These are phyloP conservation scores for Nannoperca obscura DNA, from an alignment of 2,797 vertebrate genomes.

Conservation along the genomic window DNA sequence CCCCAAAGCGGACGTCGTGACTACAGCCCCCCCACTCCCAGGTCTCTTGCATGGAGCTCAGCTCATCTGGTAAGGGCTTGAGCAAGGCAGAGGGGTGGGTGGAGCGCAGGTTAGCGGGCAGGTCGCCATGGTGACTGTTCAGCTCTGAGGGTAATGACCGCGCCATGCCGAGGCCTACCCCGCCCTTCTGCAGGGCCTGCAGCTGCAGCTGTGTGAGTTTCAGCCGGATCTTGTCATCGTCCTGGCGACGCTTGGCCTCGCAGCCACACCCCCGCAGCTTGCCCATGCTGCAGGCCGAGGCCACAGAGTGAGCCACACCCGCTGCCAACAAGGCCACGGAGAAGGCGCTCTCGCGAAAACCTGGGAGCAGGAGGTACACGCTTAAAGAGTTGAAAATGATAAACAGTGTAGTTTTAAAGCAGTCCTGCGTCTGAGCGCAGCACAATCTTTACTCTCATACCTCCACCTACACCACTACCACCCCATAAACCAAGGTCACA, in stretches of 20 bases:
- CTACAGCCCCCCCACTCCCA: slow-evolving; percentile 97
- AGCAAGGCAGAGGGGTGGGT: slow-evolving; percentile 77
- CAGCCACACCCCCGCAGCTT: slow-evolving; percentile 93
- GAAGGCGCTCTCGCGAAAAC: slow-evolving; percentile 94
- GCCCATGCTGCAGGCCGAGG: slow-evolving; percentile 94
- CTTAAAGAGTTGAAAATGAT: slow-evolving; percentile 3
- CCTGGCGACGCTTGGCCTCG: slow-evolving; percentile 88
- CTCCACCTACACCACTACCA: neutral
- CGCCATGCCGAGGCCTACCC: slow-evolving; percentile 71
- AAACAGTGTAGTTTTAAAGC: slow-evolving; percentile 18
- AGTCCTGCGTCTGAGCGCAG: neutral
- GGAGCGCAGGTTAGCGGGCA: slow-evolving; percentile 81
- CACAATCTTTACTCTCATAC: neutral
- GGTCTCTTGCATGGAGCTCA: slow-evolving; percentile 89
- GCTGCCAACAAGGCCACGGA: slow-evolving; percentile 93
- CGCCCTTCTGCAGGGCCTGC: slow-evolving; percentile 89
- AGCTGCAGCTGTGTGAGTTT: slow-evolving; percentile 93
- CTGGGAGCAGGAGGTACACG: slow-evolving; percentile 73
- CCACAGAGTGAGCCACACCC: slow-evolving; percentile 94
- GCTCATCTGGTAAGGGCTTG: slow-evolving; percentile 84
- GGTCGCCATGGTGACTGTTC: slow-evolving; percentile 72
- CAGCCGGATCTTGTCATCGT: slow-evolving; percentile 90
- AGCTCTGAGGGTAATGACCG: slow-evolving; percentile 78
- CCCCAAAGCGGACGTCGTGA: slow-evolving; percentile 91
- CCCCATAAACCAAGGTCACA: slow-evolving; percentile 15